These are phyloP conservation scores for Drosophila pullipes DNA, from an alignment of 2,888 invertebrate species.

Conservation along the genomic window DNA sequence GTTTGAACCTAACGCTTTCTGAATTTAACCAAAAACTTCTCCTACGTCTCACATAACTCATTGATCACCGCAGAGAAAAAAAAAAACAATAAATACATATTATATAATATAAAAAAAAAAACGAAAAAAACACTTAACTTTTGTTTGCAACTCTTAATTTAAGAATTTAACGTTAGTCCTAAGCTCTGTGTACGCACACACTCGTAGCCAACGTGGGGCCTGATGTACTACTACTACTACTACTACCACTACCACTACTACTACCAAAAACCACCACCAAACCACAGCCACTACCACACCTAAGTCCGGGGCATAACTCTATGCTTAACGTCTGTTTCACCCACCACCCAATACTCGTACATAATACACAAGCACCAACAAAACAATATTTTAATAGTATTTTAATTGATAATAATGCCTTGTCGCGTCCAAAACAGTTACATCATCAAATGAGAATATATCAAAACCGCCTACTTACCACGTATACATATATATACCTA, in stretches of 20 bases:
- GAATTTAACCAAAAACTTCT: conserved; percentile 48
- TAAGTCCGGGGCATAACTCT: conserved; percentile 48
- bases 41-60: conserved; percentile 74
- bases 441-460: conserved; percentile 2
- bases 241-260: conserved; percentile 31
- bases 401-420: conserved; percentile 16
- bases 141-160: conserved; percentile 76
- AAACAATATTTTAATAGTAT: conserved; percentile 18
- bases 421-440: conserved; percentile 14
- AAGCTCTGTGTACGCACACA: conserved; percentile 43
- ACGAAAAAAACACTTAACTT: conserved; percentile 60
- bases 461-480: conserved; percentile 33
- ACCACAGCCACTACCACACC: conserved; percentile 35
- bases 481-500: conserved; percentile 16
- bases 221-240: conserved; percentile 50
- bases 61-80: conserved; percentile 63
- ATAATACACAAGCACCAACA: conserved; percentile 24
- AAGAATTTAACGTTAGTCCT: conserved; percentile 70
- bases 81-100: conserved; percentile 14
- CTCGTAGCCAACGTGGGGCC: conserved; percentile 47
- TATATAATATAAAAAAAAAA: conserved; percentile 14
- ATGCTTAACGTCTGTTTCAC: conserved; percentile 59
- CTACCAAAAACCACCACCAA: conserved; percentile 7
- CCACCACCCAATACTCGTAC: conserved; percentile 30
- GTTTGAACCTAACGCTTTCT: conserved; percentile 70